These are phyloP conservation scores for Felis chaus DNA, from an alignment of 2,113 vertebrate species.

Conservation along the genomic window DNA sequence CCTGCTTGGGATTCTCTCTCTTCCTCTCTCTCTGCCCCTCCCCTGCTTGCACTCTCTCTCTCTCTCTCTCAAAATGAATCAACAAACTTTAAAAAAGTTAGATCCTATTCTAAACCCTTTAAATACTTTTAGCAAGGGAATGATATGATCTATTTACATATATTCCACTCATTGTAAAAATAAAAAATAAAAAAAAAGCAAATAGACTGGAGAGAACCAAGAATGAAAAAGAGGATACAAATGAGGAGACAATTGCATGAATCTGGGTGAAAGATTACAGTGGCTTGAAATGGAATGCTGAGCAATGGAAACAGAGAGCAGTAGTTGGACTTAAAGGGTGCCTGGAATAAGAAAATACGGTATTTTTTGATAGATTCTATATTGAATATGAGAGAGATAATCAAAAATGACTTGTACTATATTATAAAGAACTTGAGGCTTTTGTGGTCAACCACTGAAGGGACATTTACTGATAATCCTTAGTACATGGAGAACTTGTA, in stretches of 20 bases:
- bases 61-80: no score
- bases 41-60: no score
- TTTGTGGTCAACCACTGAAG: neutral
- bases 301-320: neutral
- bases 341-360: neutral
- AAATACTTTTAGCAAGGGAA: constrained; percentile 36
- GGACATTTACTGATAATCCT: neutral
- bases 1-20: no score
- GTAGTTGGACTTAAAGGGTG: neutral
- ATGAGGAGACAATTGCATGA: neutral
- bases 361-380: neutral
- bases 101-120: constrained; percentile 8
- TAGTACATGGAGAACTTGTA: neutral
- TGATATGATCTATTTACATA: neutral
- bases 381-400: neutral
- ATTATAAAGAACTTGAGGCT: neutral
- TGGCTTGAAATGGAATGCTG: neutral
- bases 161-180: neutral
- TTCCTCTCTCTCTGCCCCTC: no score
- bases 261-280: neutral
- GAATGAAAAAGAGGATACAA: neutral
- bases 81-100: neutral
- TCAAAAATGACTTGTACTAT: neutral
- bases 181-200: neutral
- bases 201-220: neutral